A percentile compares a stretch with the other conserved stretches of the same genome.
Evolutionary conservation across 2,113 vertebrate genomes (phyloP).

Genomic region (Gobiocypris rarus): DNA sequence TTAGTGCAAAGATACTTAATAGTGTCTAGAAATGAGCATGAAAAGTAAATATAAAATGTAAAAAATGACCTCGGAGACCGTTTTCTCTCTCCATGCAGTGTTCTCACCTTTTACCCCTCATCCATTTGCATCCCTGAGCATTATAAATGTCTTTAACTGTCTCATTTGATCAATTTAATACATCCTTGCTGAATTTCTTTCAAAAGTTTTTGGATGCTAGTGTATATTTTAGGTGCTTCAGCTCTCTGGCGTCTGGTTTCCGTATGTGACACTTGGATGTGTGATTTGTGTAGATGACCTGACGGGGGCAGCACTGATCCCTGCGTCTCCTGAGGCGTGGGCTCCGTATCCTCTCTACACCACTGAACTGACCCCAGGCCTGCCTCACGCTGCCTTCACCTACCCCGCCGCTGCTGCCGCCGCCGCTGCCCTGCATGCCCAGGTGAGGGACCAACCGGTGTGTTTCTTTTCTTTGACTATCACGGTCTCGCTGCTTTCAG

Average conservation of each 20-base stretch:
- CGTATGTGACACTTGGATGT: not conserved
- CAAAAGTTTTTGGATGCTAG: too few relatives aligned
- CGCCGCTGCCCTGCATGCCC: slow-evolving; percentile 82
- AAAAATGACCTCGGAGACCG: too few relatives aligned
- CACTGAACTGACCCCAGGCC: slow-evolving; percentile 85
- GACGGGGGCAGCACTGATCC: slow-evolving; percentile 85
- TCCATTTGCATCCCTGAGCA: too few relatives aligned
- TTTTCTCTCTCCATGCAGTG: too few relatives aligned
- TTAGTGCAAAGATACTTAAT: too few relatives aligned
- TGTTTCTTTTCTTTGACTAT: not conserved
- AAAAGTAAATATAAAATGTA: too few relatives aligned
- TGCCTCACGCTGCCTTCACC: slow-evolving; percentile 84
- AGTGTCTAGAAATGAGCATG: too few relatives aligned
- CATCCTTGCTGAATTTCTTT: too few relatives aligned
- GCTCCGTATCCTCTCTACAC: slow-evolving; percentile 87
- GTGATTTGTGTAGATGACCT: slow-evolving; percentile 79
- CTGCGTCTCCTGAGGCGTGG: slow-evolving; percentile 85
- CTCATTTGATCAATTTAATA: too few relatives aligned
- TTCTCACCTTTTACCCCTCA: too few relatives aligned
- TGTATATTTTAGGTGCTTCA: not conserved
- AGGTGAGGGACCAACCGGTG: slow-evolving; percentile 76
- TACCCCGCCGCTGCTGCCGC: slow-evolving; percentile 82
- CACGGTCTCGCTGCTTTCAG: not conserved
- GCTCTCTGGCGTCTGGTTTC: not conserved
- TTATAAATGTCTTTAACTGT: too few relatives aligned